Conservation (phyloP, 2,888 invertebrate genomes). For the Drosophila eohydei region DNA sequence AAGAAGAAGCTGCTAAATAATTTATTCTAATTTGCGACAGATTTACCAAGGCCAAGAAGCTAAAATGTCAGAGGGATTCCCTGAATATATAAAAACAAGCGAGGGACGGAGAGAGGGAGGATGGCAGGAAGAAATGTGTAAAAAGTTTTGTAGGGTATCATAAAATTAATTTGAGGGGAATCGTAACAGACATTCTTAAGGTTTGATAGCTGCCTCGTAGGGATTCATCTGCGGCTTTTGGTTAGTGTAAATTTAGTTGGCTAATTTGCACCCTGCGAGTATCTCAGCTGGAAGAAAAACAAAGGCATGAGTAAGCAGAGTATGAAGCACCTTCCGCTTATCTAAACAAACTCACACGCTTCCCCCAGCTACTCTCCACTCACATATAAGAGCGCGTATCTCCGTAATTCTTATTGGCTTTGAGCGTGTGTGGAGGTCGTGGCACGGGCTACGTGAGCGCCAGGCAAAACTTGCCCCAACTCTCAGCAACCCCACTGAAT, state of each 20-base stretch:
- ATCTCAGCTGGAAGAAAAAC: slow-evolving; percentile 35
- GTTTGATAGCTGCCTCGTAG: slow-evolving; percentile 29
- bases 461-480: slow-evolving; percentile 54
- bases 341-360: slow-evolving; percentile 56
- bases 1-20: slow-evolving; percentile 62
- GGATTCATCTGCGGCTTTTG: slow-evolving; percentile 27
- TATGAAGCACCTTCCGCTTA: slow-evolving; percentile 58
- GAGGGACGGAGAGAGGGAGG: background rate
- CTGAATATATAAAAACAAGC: background rate
- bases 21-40: slow-evolving; percentile 70
- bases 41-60: slow-evolving; percentile 56
- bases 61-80: slow-evolving; percentile 23
- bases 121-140: slow-evolving; percentile 20
- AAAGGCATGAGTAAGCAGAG: slow-evolving; percentile 18
- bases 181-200: slow-evolving; percentile 32
- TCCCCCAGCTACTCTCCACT: slow-evolving; percentile 1
- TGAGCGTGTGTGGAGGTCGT: slow-evolving; percentile 57
- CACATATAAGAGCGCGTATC: slow-evolving; percentile 34
- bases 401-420: slow-evolving; percentile 39
- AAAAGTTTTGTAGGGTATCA: slow-evolving; percentile 34
- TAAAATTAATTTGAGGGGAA: slow-evolving; percentile 39
- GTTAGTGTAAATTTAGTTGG: slow-evolving; percentile 26
- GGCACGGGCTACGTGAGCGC: slow-evolving; percentile 50
- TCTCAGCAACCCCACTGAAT: slow-evolving; percentile 16
- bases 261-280: slow-evolving; percentile 27